Base-by-base conservation (phyloP, 2,797 vertebrate genomes). In the Gallinago nigripennis region DNA sequence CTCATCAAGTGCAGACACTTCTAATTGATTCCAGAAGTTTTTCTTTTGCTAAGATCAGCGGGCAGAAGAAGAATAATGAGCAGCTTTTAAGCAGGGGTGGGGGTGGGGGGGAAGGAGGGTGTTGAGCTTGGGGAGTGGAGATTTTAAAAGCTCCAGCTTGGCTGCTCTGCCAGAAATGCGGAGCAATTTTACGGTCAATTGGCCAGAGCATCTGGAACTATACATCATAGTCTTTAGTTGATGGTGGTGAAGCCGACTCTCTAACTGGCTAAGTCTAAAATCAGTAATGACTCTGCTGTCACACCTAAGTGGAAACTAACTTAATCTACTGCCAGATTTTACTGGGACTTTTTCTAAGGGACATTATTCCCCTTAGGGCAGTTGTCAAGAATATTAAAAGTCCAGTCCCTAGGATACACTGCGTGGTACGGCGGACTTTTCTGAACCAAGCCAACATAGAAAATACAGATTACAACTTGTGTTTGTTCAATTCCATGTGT, bases 111-210 rank as follows among this genome's bases (percentile, higher is more conserved):
- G 7, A 15, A 28, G 96, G 90, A 95, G 96, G 92, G 97, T 98
- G 97, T 96, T 97, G 97, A 98, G 96, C 96, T 92, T 45, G 39
- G 89, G 94, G 97, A 95, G 98, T 97, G 98, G 97, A 98, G 98
- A 98, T 98, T 98, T 98, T 97, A 97, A 98, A 98, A 98, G 98
- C 98, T 98, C 97, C 97, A 98, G 97, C 96, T 91, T 95, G 94
- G 97, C 98, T 97, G 96, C 98, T 97, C 98, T 97, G 98, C 97
- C 98, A 98, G 98, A 98, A 98, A 99, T 97, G 98, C 97, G 91
- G 95, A 98, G 98, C 98, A 99, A 99, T 99, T 99, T 99, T 99
- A 99, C 98, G 99, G 99, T 99, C 99, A 99, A 99, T 99, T 99
- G 99, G 98, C 97, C 96, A 96, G 97, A 97, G 98, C 99, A 99